A percentile compares a stretch with the other conserved stretches of the same genome.
Evolutionary conservation across 2,888 invertebrate genomes (phyloP).

Genomic region (Ophion slaviceki): DNA sequence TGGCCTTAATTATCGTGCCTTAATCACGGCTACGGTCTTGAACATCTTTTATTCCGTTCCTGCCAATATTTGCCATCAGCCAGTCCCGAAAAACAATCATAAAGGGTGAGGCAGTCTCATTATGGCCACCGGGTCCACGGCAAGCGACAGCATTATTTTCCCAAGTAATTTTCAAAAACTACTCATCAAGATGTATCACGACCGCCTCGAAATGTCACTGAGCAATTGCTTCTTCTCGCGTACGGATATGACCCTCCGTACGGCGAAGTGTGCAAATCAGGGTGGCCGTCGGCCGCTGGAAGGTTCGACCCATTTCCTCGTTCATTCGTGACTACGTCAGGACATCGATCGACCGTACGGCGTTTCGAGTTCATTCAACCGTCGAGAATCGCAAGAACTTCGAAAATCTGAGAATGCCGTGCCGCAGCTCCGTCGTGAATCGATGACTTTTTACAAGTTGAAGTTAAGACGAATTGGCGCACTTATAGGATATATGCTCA

Average conservation of each 20-base stretch:
- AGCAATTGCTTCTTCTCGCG: slow-evolving; percentile 20
- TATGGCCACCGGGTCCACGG: not conserved
- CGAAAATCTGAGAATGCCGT: slow-evolving; percentile 18
- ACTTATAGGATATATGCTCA: slow-evolving; percentile 14
- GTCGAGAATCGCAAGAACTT: slow-evolving; percentile 47
- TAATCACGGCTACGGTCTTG: not conserved
- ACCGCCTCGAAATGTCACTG: not conserved
- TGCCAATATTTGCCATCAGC: too few species aligned
- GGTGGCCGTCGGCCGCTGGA: slow-evolving; percentile 25
- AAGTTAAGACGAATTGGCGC: slow-evolving; percentile 35
- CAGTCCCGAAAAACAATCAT: too few species aligned
- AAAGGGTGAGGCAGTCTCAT: too few species aligned
- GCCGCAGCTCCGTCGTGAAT: slow-evolving; percentile 30
- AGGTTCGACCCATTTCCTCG: slow-evolving; percentile 63
- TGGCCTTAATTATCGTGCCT: too few species aligned
- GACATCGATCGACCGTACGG: slow-evolving; percentile 45
- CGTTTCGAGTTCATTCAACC: slow-evolving; percentile 50
- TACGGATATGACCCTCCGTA: not conserved
- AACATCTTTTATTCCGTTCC: not conserved
- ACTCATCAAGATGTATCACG: not conserved
- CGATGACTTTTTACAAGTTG: slow-evolving; percentile 27
- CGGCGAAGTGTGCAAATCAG: slow-evolving; percentile 19
- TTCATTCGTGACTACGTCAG: slow-evolving; percentile 13
- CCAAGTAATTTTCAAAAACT: not conserved
- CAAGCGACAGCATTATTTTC: not conserved